phyloP scores from a whole-genome alignment of 2,797 vertebrate species.

The Lutjanus campechanus region DNA sequence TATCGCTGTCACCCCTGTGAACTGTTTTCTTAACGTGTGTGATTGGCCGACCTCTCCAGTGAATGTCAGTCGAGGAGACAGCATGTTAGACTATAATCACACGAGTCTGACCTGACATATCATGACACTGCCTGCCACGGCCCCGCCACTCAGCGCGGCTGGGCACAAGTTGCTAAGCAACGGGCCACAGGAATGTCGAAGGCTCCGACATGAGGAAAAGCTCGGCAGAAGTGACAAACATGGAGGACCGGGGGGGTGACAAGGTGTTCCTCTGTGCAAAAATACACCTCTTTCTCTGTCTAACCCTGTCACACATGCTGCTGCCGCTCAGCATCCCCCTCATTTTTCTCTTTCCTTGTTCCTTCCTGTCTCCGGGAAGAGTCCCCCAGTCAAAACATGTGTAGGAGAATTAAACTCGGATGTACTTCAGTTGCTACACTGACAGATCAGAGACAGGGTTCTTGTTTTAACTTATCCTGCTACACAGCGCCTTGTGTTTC shows the following conservation, averaged over 20 bases:
- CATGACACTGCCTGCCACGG: slow-evolving; percentile 68
- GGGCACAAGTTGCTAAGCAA: slow-evolving; percentile 84
- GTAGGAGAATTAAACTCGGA: slow-evolving; percentile 51
- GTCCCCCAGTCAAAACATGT: slow-evolving; percentile 51
- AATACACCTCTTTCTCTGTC: slow-evolving; percentile 50
- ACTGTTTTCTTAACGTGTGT: slow-evolving; percentile 47
- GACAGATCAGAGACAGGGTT: slow-evolving; percentile 59
- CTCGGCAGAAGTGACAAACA: slow-evolving; percentile 66
- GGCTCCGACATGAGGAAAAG: slow-evolving; percentile 56
- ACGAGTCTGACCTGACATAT: slow-evolving; percentile 82
- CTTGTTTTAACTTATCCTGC: slow-evolving; percentile 54
- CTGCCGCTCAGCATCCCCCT: slow-evolving; percentile 37
- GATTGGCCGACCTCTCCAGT: slow-evolving; percentile 64
- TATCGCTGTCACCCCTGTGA: slow-evolving; percentile 32
- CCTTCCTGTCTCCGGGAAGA: slow-evolving; percentile 47
- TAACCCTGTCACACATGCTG: slow-evolving; percentile 38
- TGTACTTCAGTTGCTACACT: slow-evolving; percentile 38
- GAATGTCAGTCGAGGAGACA: slow-evolving; percentile 71
- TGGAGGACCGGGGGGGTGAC: slow-evolving; percentile 54
- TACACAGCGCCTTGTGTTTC: slow-evolving; percentile 38
- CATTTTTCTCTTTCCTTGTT: slow-evolving; percentile 43
- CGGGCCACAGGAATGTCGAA: slow-evolving; percentile 60
- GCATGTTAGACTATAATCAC: slow-evolving; percentile 77
- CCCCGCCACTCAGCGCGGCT: slow-evolving; percentile 64
- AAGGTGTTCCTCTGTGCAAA: slow-evolving; percentile 53